Evolutionary conservation across 1,140 invertebrate species (phyloP), one percentile per base, ranked within the genome.

Genomic region (Onthophagus taurus): DNA sequence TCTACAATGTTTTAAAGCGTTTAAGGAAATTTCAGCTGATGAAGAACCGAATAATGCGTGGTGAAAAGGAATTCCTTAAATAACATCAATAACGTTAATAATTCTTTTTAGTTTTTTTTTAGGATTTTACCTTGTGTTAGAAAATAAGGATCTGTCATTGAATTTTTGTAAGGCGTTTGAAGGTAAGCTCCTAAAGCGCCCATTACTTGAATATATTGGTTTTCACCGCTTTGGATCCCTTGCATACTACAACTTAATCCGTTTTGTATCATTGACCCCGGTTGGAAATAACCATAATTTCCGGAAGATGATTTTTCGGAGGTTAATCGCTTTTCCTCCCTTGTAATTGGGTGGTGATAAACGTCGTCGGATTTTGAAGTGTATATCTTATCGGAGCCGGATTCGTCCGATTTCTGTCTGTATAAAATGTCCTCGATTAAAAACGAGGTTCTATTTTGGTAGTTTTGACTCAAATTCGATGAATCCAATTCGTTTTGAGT

Each of bases 1-100:
- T 6, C 92, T 74, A 65, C 91, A 94, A 55, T 93, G 87, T 63
- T 93, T 91, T 23, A 88, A 68, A 1, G 85, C 85, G 31, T 75
- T 77, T 14, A 80, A 65, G 0, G 76, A 77, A 42, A 81, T 68
- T 45, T 80, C 78, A 44, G 65, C 59, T 3, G 67, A 65, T 14
- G 70, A 55, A 16, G 64, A 63, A 14, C 82, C 73, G 66, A 85
- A 85, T 20, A 86, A 59, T 0, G 78, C 73, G 44, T 78, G 78
- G 45, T 79, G 78, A 53, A 85, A 80, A 0, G 80, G 80, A 16
- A 85, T 68, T 19, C 81, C 83, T 83, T 59, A 1, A 54, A 34
- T 17, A 31, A 17, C 5, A 44, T 42, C n/a, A 31, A 33, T 9
- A 35, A 16, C 8, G 8, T 26, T 16, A 16, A 37, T n/a, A n/a